These are phyloP conservation scores for Synanthedon formicaeformis DNA, from an alignment of 2,888 invertebrate genomes.

Conservation along the genomic window DNA sequence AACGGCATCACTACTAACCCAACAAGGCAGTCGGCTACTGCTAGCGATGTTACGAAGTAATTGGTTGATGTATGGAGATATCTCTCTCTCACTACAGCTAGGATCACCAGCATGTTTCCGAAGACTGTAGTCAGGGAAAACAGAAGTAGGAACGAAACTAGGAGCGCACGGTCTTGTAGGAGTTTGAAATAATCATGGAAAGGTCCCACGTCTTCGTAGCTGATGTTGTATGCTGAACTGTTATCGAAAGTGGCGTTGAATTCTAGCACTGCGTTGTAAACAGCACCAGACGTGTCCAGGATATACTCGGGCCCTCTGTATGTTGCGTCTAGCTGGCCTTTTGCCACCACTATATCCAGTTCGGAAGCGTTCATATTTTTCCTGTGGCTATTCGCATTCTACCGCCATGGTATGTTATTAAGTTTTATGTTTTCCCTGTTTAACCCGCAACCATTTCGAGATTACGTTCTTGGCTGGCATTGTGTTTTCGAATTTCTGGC, in stretches of 20 bases:
- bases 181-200: constrained; percentile 62
- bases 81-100: constrained; percentile 92
- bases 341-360: constrained; percentile 51
- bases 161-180: constrained; percentile 76
- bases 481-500: constrained; percentile 49
- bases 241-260: constrained; percentile 49
- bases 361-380: constrained; percentile 61
- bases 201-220: constrained; percentile 33
- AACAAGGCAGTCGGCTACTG: constrained; percentile 95
- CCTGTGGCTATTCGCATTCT: constrained; percentile 45
- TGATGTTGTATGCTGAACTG: constrained; percentile 31
- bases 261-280: constrained; percentile 37
- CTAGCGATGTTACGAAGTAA: constrained; percentile 96
- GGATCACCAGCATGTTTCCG: constrained; percentile 94
- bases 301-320: constrained; percentile 45
- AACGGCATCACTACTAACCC: constrained; percentile 99
- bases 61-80: constrained; percentile 97
- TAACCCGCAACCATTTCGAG: constrained; percentile 62
- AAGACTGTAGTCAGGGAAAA: constrained; percentile 95
- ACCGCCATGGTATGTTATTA: constrained; percentile 61
- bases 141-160: constrained; percentile 84
- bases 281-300: constrained; percentile 26
- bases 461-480: constrained; percentile 65
- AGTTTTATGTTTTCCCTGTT: constrained; percentile 63
- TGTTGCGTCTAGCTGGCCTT: constrained; percentile 44